These are phyloP conservation scores for Chelmon rostratus DNA, from an alignment of 2,797 vertebrate genomes.

Conservation along the genomic window DNA sequence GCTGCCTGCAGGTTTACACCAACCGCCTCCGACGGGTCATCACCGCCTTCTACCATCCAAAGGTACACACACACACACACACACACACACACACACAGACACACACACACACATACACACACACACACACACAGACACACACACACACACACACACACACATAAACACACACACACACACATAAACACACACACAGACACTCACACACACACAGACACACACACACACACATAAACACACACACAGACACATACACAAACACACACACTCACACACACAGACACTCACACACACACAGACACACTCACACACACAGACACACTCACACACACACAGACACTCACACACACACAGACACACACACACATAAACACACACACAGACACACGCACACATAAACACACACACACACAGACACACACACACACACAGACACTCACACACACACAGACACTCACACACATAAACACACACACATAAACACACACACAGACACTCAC, in stretches of 20 bases:
- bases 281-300: constrained; percentile 9
- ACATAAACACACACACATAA: constrained; percentile 11
- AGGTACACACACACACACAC: constrained; percentile 76
- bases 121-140: background rate
- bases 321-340: constrained; percentile 12
- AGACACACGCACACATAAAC: constrained; percentile 4
- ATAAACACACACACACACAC: too few species aligned
- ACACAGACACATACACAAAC: constrained; percentile 9
- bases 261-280: too few species aligned
- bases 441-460: too few species aligned
- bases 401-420: constrained; percentile 11
- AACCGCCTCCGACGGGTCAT: constrained; percentile 89
- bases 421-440: background rate
- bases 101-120: constrained; percentile 10
- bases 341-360: constrained; percentile 6
- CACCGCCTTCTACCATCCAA: constrained; percentile 87
- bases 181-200: background rate
- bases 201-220: constrained; percentile 14
- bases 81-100: constrained; percentile 5
- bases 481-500: background rate
- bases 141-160: constrained; percentile 11
- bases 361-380: constrained; percentile 9
- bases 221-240: constrained; percentile 1
- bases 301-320: constrained; percentile 3
- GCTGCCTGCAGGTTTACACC: constrained; percentile 87